Evolutionary conservation across 2,797 vertebrate species (phyloP).

Genomic region (Chaunax sp.): DNA sequence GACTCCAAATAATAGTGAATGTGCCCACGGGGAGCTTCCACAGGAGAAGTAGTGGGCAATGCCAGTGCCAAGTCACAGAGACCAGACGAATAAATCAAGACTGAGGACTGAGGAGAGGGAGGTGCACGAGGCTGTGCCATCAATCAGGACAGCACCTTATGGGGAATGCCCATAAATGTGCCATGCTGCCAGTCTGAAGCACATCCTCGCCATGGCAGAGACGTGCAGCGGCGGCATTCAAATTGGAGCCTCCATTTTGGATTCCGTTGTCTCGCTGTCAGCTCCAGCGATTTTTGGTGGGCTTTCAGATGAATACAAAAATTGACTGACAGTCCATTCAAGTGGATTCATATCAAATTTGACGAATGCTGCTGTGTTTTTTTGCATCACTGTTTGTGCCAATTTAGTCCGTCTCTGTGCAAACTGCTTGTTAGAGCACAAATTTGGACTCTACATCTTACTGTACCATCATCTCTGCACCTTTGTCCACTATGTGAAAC

Average conservation of each 20-base stretch:
- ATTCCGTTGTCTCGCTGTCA: slow-evolving; percentile 49
- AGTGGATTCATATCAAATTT: slow-evolving; percentile 17
- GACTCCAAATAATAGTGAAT: slow-evolving; percentile 78
- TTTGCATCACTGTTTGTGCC: background rate
- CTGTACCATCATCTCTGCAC: background rate
- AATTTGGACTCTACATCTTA: background rate
- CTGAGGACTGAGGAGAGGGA: slow-evolving; percentile 70
- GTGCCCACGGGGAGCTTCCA: slow-evolving; percentile 77
- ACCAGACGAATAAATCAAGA: slow-evolving; percentile 80
- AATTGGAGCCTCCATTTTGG: slow-evolving; percentile 68
- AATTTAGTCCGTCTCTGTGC: background rate
- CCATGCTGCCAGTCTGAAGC: slow-evolving; percentile 71
- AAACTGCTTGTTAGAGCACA: background rate
- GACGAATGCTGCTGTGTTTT: slow-evolving; percentile 15
- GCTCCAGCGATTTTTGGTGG: slow-evolving; percentile 42
- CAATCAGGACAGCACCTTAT: slow-evolving; percentile 80
- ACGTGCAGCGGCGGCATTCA: slow-evolving; percentile 37
- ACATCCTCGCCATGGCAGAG: slow-evolving; percentile 44
- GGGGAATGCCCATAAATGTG: slow-evolving; percentile 79
- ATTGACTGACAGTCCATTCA: slow-evolving; percentile 30
- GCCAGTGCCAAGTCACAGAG: slow-evolving; percentile 81
- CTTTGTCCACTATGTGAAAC: background rate
- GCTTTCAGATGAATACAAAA: slow-evolving; percentile 42
- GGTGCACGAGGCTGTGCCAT: slow-evolving; percentile 69
- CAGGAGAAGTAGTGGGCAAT: slow-evolving; percentile 71